Base-by-base conservation (phyloP, 2,113 vertebrate species). In the Orientallactaga bullata region DNA sequence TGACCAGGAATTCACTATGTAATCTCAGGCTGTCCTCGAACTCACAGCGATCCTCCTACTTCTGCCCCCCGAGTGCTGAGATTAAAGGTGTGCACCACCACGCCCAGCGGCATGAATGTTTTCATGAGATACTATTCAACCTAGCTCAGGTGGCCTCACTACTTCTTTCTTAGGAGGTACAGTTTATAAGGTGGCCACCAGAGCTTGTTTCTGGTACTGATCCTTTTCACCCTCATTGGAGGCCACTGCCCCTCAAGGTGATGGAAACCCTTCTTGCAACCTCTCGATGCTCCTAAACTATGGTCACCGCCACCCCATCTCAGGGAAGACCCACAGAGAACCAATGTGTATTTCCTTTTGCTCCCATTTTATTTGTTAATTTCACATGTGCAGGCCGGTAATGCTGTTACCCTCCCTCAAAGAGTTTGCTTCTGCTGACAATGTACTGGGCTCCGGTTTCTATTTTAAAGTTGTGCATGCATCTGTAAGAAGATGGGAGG, bases 401-500 rank as follows among this genome's bases (percentile, higher is more conserved):
- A 95, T 69, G 73, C 94, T 95, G 94, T 17, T 71, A 90, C 68
- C 83, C 65, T 95, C 89, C 85, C 96, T 92, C 95, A 32, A 24
- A 88, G 55, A 90, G 77, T 30, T 96, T 78, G 83, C 86, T 97
- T 78, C 92, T 88, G 96, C 91, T 95, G 91, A 98, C 94, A 89
- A 97, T 93, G 95, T 24, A 80, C 65, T 0, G 24, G 66, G 93
- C 92, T 76, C 79, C 81, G 4, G 42, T 95, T 96, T 97, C 94
- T 97, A 85, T 32, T 95, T 96, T 97, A 94, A 58, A 97, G 93
- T 93, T 95, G 77, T 20, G 73, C 95, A 96, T 78, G 93, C 95
- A 96, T 96, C 95, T 97, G 94, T 95, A 96, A 96, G 95, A 93
- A 85, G 95, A 94, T 4, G 47, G 81, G 88, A 94, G 85, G 93